Conservation (phyloP, 2,113 vertebrate genomes). For the Melanostigma gelatinosum region DNA sequence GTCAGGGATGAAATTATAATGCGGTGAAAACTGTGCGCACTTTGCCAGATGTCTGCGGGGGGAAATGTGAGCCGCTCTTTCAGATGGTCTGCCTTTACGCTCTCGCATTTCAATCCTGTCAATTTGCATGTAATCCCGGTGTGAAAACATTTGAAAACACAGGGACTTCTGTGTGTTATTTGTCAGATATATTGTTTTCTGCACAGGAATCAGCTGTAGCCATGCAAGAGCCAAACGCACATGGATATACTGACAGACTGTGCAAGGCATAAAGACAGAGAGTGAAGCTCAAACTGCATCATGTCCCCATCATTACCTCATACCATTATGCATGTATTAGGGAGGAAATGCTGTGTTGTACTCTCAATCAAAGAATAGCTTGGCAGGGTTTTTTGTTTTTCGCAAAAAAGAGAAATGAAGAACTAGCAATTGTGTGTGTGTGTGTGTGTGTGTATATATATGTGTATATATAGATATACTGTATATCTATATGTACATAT, state of each 20-base stretch:
- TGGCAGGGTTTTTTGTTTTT: background rate
- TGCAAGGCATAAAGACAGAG: background rate
- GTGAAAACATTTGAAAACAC: background rate
- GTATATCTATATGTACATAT: background rate
- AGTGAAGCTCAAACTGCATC: background rate
- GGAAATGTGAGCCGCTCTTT: background rate
- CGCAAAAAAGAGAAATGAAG: background rate
- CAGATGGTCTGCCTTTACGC: background rate
- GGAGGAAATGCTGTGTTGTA: background rate
- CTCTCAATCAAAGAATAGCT: background rate
- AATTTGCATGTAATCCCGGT: background rate
- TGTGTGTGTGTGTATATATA: background rate
- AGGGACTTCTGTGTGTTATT: background rate
- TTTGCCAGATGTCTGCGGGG: constrained; percentile 41
- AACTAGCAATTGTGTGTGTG: background rate
- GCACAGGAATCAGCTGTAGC: background rate
- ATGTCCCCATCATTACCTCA: constrained; percentile 1
- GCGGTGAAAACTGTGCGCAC: constrained; percentile 40
- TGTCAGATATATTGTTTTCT: background rate
- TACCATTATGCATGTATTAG: background rate
- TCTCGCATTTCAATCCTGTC: background rate
- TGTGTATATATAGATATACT: background rate
- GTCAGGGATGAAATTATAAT: constrained; percentile 37
- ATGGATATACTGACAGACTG: background rate
- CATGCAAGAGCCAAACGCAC: background rate